Conservation (phyloP, 2,888 invertebrate species). For the Agrotis exclamationis region DNA sequence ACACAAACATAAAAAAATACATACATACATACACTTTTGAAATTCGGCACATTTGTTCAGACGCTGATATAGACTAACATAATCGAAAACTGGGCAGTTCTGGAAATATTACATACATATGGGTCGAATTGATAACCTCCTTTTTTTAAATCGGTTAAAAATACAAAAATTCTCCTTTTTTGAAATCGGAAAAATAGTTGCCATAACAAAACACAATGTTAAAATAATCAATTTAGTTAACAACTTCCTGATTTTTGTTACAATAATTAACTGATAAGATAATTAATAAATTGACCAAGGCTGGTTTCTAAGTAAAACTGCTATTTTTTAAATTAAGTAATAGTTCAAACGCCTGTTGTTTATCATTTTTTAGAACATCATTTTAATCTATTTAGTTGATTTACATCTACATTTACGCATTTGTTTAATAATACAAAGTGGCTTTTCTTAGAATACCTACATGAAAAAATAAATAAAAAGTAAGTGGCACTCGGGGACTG, state of each 20-base stretch:
- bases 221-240: conserved; percentile 26
- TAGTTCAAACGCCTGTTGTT: conserved; percentile 4
- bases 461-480: too few relatives aligned
- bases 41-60: too few relatives aligned
- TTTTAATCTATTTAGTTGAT: conserved; percentile 25
- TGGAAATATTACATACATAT: too few relatives aligned
- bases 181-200: background rate
- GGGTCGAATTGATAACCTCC: too few relatives aligned
- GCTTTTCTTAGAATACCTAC: conserved; percentile 13
- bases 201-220: background rate
- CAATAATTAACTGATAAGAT: conserved; percentile 44
- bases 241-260: conserved; percentile 45
- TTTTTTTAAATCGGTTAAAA: too few relatives aligned
- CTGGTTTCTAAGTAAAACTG: conserved; percentile 30
- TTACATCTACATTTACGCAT: conserved; percentile 35
- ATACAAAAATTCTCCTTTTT: too few relatives aligned
- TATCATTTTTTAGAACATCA: conserved; percentile 11
- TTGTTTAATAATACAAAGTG: conserved; percentile 15
- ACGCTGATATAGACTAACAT: too few relatives aligned
- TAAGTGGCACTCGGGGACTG: too few relatives aligned
- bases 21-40: too few relatives aligned
- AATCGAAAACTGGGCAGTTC: too few relatives aligned
- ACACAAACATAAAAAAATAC: too few relatives aligned
- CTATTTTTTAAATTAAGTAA: conserved; percentile 16
- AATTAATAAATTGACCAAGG: background rate